These are phyloP conservation scores for Quadriops clusia DNA, from an alignment of 2,888 invertebrate genomes.

Conservation along the genomic window DNA sequence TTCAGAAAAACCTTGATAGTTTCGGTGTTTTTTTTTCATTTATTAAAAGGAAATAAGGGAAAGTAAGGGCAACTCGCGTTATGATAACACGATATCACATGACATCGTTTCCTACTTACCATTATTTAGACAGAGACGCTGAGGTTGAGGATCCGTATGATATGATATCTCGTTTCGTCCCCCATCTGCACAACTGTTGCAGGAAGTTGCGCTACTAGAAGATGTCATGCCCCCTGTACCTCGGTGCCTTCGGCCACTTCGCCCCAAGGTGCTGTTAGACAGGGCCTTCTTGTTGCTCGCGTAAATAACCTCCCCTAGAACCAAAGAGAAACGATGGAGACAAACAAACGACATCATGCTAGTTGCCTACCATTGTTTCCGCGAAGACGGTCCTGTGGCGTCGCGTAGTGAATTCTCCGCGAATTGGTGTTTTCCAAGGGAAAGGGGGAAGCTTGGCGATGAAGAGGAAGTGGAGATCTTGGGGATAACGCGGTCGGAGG, in stretches of 20 bases:
- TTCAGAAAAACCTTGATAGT: no score
- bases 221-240: conserved; percentile 43
- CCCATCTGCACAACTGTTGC: conserved; percentile 34
- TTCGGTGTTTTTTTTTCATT: no score
- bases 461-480: conserved; percentile 47
- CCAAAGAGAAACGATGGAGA: conserved; percentile 9
- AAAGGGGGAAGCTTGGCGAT: conserved; percentile 57
- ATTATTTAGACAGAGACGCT: conserved; percentile 31
- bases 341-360: no score
- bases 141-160: conserved; percentile 29
- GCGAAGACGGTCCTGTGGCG: conserved; percentile 36
- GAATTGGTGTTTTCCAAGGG: conserved; percentile 56
- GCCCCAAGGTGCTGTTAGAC: conserved; percentile 32
- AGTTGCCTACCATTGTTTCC: conserved; percentile 32
- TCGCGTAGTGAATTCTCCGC: conserved; percentile 43
- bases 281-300: conserved; percentile 30
- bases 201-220: conserved; percentile 43
- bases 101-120: conserved; percentile 30
- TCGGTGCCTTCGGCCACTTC: conserved; percentile 36
- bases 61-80: no score
- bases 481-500: conserved; percentile 41
- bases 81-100: no score
- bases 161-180: conserved; percentile 28
- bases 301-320: conserved; percentile 19
- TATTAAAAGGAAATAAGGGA: no score